Conservation (phyloP, 64 coral and sea anemone species). For the Catalaphyllia jardinei region DNA sequence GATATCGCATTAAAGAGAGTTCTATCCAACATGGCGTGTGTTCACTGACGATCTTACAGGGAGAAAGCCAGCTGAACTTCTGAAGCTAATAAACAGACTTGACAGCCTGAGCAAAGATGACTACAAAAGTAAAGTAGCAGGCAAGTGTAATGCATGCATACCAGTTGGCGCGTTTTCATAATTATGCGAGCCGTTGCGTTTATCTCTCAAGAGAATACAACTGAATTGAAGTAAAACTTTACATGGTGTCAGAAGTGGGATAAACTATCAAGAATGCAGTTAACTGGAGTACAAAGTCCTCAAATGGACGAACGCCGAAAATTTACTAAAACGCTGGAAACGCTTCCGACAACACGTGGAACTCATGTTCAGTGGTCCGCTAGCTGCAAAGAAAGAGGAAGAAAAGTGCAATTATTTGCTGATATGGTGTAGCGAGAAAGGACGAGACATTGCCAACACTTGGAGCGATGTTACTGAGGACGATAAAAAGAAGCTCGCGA, state of each 20-base stretch:
- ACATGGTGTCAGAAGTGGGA: constrained; percentile 18
- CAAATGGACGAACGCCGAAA: background rate
- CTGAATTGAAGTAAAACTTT: background rate
- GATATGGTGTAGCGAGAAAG: constrained; percentile 47
- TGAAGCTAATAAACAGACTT: too few relatives aligned
- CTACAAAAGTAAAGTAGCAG: too few relatives aligned
- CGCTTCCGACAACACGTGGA: constrained; percentile 24
- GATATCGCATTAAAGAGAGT: too few relatives aligned
- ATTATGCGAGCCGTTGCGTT: too few relatives aligned
- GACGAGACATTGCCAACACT: constrained; percentile 38
- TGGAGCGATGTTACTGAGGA: background rate
- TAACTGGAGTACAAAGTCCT: constrained; percentile 3
- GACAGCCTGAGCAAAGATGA: too few relatives aligned
- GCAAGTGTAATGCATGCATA: too few relatives aligned
- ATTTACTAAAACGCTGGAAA: constrained; percentile 32
- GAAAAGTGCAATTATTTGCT: constrained; percentile 47
- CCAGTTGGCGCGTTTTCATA: too few relatives aligned
- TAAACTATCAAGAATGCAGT: background rate
- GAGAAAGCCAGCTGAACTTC: too few relatives aligned
- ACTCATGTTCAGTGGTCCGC: constrained; percentile 43
- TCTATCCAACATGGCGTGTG: too few relatives aligned
- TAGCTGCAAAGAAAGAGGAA: background rate
- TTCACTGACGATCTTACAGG: too few relatives aligned
- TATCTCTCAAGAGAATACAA: too few relatives aligned
- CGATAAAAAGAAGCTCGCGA: background rate